Evolutionary conservation across 2,797 vertebrate genomes (phyloP).

Genomic region (Pagetopsis macropterus): DNA sequence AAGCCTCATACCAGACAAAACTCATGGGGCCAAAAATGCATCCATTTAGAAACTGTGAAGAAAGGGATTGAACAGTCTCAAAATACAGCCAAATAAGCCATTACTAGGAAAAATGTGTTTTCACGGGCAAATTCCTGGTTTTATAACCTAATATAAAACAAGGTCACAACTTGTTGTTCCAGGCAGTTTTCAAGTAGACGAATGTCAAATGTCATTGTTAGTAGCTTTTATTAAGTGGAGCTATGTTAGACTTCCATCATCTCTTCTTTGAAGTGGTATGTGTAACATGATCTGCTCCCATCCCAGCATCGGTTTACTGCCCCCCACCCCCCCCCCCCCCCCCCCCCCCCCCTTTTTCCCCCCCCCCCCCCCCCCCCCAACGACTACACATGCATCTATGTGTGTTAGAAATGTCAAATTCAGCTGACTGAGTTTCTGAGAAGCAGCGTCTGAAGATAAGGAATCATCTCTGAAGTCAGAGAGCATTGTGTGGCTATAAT

Average conservation of each 20-base stretch:
- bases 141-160: slow-evolving; percentile 23
- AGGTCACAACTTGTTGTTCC: slow-evolving; percentile 22
- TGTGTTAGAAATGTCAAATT: slow-evolving; percentile 45
- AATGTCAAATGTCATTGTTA: slow-evolving; percentile 46
- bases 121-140: slow-evolving; percentile 27
- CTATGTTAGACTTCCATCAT: slow-evolving; percentile 57
- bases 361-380: slow-evolving; percentile 37
- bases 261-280: slow-evolving; percentile 60
- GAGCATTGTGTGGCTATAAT: slow-evolving; percentile 8
- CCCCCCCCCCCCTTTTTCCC: slow-evolving; percentile 51
- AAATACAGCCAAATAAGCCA: slow-evolving; percentile 45
- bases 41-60: slow-evolving; percentile 46
- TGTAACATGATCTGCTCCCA: slow-evolving; percentile 56
- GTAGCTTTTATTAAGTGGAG: slow-evolving; percentile 43
- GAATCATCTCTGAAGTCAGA: slow-evolving; percentile 44
- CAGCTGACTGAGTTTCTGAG: slow-evolving; percentile 43
- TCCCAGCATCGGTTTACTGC: slow-evolving; percentile 45
- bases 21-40: slow-evolving; percentile 42
- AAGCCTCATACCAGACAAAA: slow-evolving; percentile 57
- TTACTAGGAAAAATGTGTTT: slow-evolving; percentile 38
- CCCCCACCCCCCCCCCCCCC: slow-evolving; percentile 27
- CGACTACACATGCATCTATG: slow-evolving; percentile 41
- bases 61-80: slow-evolving; percentile 35
- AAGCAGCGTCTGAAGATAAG: slow-evolving; percentile 60
- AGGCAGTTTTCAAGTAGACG: slow-evolving; percentile 27